Evolutionary conservation across 2,797 vertebrate species (phyloP).

Genomic region (Typhlichthys eigenmanni): DNA sequence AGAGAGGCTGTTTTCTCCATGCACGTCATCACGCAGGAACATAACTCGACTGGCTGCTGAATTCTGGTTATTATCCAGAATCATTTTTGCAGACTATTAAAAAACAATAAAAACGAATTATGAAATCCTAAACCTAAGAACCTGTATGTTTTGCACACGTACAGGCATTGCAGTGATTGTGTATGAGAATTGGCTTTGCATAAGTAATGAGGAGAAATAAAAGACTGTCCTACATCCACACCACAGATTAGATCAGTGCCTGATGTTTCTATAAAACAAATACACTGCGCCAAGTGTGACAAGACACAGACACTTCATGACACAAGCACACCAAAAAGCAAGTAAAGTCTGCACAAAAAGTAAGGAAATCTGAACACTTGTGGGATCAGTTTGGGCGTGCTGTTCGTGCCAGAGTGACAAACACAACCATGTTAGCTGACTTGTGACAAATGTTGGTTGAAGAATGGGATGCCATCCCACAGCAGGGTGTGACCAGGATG

Average conservation of each 20-base stretch:
- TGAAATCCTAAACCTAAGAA: not conserved
- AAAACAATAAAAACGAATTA: conserved; percentile 4
- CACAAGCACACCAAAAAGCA: conserved; percentile 16
- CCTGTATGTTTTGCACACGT: conserved; percentile 16
- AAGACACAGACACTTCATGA: conserved; percentile 19
- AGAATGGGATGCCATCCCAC: too few relatives aligned
- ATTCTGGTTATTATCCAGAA: not conserved
- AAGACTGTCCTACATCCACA: conserved; percentile 69
- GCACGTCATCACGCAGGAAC: not conserved
- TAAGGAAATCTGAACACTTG: too few relatives aligned
- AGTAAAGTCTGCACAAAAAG: too few relatives aligned
- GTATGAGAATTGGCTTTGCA: conserved; percentile 63
- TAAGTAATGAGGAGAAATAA: conserved; percentile 66
- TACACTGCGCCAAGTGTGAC: conserved; percentile 60
- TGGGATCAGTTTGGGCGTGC: too few relatives aligned
- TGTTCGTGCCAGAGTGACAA: too few relatives aligned
- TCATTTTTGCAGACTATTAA: not conserved
- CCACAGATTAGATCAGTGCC: conserved; percentile 70
- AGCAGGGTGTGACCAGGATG: too few relatives aligned
- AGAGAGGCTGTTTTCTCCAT: not conserved
- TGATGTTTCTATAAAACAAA: conserved; percentile 72
- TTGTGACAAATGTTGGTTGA: too few relatives aligned
- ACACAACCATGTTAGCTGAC: too few relatives aligned
- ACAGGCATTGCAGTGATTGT: conserved; percentile 48
- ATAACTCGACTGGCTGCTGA: not conserved